phyloP scores from a whole-genome alignment of 2,797 vertebrate species.

The Octomys mimax region DNA sequence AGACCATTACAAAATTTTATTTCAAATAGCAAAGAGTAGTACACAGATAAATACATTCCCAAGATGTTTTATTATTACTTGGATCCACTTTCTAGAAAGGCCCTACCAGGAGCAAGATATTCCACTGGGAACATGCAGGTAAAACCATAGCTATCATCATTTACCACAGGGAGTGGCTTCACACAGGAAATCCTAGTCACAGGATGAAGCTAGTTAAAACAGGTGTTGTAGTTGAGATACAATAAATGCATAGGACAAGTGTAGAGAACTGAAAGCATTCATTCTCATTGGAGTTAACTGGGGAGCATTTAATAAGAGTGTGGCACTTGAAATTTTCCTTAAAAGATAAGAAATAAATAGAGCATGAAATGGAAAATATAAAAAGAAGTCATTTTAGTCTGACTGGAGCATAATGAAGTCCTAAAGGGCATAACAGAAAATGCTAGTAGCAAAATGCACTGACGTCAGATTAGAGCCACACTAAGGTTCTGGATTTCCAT shows the following conservation, averaged over 20 bases:
- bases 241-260: neutral
- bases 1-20: neutral
- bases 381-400: neutral
- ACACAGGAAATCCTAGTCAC: neutral
- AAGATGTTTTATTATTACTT: constrained; percentile 47
- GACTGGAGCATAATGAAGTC: neutral
- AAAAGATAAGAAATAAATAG: constrained; percentile 24
- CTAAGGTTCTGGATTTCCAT: constrained; percentile 34
- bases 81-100: neutral
- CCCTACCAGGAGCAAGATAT: neutral
- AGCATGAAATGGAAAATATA: neutral
- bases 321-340: constrained; percentile 39
- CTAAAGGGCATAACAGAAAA: neutral
- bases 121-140: neutral
- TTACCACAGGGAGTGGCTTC: neutral
- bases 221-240: neutral
- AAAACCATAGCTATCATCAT: neutral
- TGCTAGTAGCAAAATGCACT: neutral
- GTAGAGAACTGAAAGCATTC: neutral
- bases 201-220: constrained; percentile 1
- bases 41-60: neutral
- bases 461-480: neutral
- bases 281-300: constrained; percentile 13
- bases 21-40: neutral
- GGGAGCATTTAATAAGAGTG: neutral